Evolutionary conservation across 2,113 vertebrate genomes (phyloP), one percentile per base, ranked within the genome.

Genomic region (Abramis brama): DNA sequence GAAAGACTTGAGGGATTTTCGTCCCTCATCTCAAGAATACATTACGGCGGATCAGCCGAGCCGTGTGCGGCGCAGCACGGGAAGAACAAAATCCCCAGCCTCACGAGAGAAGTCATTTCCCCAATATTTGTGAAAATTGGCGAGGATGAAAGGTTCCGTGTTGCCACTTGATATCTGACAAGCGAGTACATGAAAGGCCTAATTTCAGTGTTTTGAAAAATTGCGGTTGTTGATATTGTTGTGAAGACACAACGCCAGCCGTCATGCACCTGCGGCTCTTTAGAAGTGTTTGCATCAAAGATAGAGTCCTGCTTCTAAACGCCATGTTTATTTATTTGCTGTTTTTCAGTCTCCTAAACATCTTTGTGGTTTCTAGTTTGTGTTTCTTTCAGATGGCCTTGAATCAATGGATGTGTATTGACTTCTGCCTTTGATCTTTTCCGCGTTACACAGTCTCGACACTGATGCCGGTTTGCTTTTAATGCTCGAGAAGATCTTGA

Each of bases 101-200:
- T 39, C 60, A 25, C 10, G 50, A 79, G 82, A 79, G 50, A 36
- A 79, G 83, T 85, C 21, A 79, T 87, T 85, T 87, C 77, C 50
- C 25, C 13, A 66, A 64, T 85, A 81, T 85, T 82, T 85, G 79
- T 57, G 59, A 66, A 81, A 87, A 85, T 85, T 85, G 57, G 6
- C 45, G n/a, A 60, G 79, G 85, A 81, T 85, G 83, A 85, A 87
- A 87, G 83, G 57, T 39, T 87, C 43, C 66, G 11, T 75, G 85
- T 86, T 75, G 21, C 77, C 78, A 87, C 86, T 87, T 85, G 83
- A 82, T 85, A 81, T 82, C 83, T 74, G 83, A 85, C 86, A 76
- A 52, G 55, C 78, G 45, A 55, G 27, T 30, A 76, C 77, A 85
- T 87, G 70, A 84, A 85, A 84, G 86, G 83, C 77, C n/a, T 87